Base-by-base conservation (phyloP, 2,888 invertebrate genomes). In the Odontocerum albicorne region DNA sequence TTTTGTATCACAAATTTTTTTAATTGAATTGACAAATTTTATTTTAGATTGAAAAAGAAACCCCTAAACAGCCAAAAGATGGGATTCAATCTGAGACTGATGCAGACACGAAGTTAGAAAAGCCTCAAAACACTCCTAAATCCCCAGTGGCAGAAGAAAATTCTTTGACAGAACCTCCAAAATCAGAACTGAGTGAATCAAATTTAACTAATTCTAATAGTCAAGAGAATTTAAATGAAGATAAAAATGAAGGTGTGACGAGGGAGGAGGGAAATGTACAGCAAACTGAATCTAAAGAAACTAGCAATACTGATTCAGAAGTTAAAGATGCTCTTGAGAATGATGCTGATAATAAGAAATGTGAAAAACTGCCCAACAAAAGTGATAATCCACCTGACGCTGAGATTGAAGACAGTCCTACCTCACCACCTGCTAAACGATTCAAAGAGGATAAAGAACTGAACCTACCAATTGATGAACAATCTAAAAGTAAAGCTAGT, bases 391-490 rank as follows among this genome's bases (percentile, higher is more conserved):
- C 10, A 27, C 6, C 27, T 10, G 6, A 27, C 4, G 27, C 4
- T 4, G 10, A 27, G 10, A 27, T 12, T 4, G 49, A 49, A 27
- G 49, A 49, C 27, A 20, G 22, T 1, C 38, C 38, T 4, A 13
- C 15, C 8, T 45, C 45, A 4, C 19, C 15, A 7, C 50, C 43
- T 13, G 57, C 64, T 1, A 70, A 70, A 49, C 70, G 68, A 55
- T 62, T 63, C 10, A 66, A 70, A 1, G 3, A 64, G 66, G 6
- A 71, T 71, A 36, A 67, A 68, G 27, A 63, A 65, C 8, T 69
- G 66, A 42, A 13, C 2, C 1, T 13, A 42, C 27, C 27, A 21
- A n/a, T n/a, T n/a, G n/a, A n/a, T n/a, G n/a, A n/a, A n/a, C n/a
- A n/a, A 72, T 61, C 70, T 69, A 49, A 67, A 65, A 58, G 65